Percentiles rank a stretch among this genome's conserved stretches.
Evolutionary conservation across 2,797 vertebrate genomes (phyloP).

Genomic region (Picus viridis): DNA sequence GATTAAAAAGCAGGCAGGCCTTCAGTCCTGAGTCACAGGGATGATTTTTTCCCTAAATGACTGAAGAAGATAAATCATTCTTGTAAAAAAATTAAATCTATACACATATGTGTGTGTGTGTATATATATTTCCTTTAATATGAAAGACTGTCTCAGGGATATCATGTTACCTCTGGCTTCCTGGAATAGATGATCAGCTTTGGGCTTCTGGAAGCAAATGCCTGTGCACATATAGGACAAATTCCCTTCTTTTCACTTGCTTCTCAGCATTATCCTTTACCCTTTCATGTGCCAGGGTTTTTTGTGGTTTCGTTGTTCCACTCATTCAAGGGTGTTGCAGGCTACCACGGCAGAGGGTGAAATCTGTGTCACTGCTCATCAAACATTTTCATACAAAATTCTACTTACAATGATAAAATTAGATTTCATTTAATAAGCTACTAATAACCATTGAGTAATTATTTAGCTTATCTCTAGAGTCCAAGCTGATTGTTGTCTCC

Average conservation of each 20-base stretch:
- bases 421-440: neutral
- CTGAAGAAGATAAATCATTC: neutral
- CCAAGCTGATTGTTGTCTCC: neutral
- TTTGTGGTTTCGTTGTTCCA: neutral
- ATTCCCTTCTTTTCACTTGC: neutral
- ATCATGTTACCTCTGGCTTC: neutral
- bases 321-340: neutral
- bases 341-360: neutral
- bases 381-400: neutral
- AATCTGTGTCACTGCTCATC: neutral
- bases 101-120: rapidly evolving
- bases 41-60: neutral
- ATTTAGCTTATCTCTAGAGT: neutral
- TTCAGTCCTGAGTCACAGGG: neutral
- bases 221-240: neutral
- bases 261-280: neutral
- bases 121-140: neutral
- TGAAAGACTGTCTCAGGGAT: neutral
- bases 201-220: neutral
- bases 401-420: neutral
- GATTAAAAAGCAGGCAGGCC: neutral
- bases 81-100: neutral
- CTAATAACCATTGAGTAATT: neutral
- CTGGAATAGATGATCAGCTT: neutral
- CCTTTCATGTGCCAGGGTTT: neutral